Conservation (phyloP, 2,888 invertebrate species). For the Kuschelorhynchus macadamiae region DNA sequence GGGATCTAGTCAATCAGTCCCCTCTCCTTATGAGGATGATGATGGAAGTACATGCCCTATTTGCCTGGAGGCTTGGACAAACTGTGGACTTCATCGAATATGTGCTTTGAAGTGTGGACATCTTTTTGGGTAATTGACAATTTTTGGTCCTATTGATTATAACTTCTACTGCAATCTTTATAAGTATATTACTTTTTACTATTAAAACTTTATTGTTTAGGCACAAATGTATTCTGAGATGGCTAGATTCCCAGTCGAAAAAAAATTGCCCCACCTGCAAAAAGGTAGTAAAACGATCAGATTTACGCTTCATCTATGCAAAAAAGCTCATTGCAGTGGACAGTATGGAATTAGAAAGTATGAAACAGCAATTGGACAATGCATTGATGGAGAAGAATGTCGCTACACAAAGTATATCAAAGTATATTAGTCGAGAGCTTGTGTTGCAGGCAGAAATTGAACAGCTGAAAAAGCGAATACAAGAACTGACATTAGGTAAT, state of each 20-base stretch:
- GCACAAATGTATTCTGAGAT: slow-evolving; percentile 80
- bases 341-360: slow-evolving; percentile 80
- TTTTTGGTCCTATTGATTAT: too few relatives aligned
- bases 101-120: slow-evolving; percentile 94
- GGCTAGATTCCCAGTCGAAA: slow-evolving; percentile 75
- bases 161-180: too few relatives aligned
- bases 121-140: slow-evolving; percentile 78
- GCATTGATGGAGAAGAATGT: slow-evolving; percentile 73
- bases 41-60: slow-evolving; percentile 87
- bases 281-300: slow-evolving; percentile 66
- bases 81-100: slow-evolving; percentile 87
- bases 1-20: slow-evolving; percentile 2
- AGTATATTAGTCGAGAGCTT: slow-evolving; percentile 66
- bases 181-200: too few relatives aligned
- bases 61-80: slow-evolving; percentile 91
- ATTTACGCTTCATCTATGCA: slow-evolving; percentile 78
- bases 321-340: slow-evolving; percentile 83
- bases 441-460: slow-evolving; percentile 66
- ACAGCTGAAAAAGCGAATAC: slow-evolving; percentile 53
- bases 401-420: slow-evolving; percentile 76
- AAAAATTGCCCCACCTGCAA: slow-evolving; percentile 92
- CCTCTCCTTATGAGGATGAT: slow-evolving; percentile 67
- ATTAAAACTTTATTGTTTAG: too few relatives aligned
- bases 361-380: slow-evolving; percentile 75
- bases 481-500: slow-evolving; percentile 50